Conservation (phyloP, 2,888 invertebrate species). For the Diachrysia chrysitis region DNA sequence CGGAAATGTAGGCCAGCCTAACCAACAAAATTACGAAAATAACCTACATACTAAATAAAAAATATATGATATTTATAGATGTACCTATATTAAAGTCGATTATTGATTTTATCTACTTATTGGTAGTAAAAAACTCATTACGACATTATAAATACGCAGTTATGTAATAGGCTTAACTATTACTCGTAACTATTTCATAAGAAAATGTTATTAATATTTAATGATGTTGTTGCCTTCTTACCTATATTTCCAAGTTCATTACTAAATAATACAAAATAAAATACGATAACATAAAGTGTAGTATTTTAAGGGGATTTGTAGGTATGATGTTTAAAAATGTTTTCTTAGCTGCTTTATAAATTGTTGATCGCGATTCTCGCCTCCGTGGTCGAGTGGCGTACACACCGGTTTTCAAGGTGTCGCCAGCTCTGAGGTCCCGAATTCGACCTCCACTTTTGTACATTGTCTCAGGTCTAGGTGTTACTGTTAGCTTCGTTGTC, state of each 20-base stretch:
- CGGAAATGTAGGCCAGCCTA: not conserved
- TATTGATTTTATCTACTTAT: not conserved
- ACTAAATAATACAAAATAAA: not conserved
- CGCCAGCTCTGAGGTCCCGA: too few species aligned
- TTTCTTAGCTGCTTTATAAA: not conserved
- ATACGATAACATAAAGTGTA: not conserved
- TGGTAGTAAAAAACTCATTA: constrained; percentile 1
- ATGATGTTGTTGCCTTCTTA: not conserved
- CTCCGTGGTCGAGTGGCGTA: too few species aligned
- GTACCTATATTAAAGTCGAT: not conserved
- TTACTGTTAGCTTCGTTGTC: too few species aligned
- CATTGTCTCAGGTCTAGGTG: too few species aligned
- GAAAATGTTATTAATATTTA: constrained; percentile 3
- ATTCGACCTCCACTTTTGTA: too few species aligned
- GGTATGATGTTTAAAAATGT: not conserved
- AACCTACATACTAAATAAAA: not conserved
- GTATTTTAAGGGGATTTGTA: not conserved
- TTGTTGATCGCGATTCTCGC: too few species aligned
- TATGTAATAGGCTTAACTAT: constrained; percentile 4
- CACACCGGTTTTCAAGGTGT: too few species aligned
- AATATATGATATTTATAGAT: not conserved
- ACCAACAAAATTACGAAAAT: not conserved
- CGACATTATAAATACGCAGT: constrained; percentile 1
- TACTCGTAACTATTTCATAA: not conserved
- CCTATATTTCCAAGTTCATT: not conserved